Evolutionary conservation across 2,797 vertebrate species (phyloP), one percentile per base, ranked within the genome.

Genomic region (Pelochelys cantorii): DNA sequence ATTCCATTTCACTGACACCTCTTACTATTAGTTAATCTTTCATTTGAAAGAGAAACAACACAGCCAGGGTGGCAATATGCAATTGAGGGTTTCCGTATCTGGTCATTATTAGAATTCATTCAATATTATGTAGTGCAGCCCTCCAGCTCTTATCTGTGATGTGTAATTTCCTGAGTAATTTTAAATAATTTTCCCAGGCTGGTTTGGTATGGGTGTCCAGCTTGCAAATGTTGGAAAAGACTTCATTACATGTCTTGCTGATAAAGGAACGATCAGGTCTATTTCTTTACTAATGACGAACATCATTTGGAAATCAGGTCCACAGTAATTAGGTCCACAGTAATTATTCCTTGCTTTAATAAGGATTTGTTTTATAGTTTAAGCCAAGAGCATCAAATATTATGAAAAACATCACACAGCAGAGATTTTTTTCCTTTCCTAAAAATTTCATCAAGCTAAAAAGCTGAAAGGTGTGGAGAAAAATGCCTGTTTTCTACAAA

Each of bases 141-240:
- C 90, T 89, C 80, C 62, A 91, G 85, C 11, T 89, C 87, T 93
- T 79, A 82, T 59, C 29, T 55, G 25, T 25, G 71, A 83, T n/a
- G 71, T 90, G 81, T 90, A 93, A 83, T 65, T 90, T 91, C 34
- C 59, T 79, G 22, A 79, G 83, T 74, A 83, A 93, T 93, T 96
- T 93, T 90, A 93, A 88, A 48, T 48, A 48, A 48, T 57, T 90
- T 87, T 87, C 81, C n/a, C 74, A 84, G 77, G 18, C 31, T 93
- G 56, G 27, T 87, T 65, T 89, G 59, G 14, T 85, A 37, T 56
- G 52, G 86, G 80, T 89, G 52, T 78, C 91, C 74, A 90, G 59
- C 37, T 85, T 37, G 1, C 27, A 94, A 96, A 95, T 71, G 86
- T 10, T 59, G 59, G 34, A 80, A 89, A 89, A 48, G 75, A n/a